Evolutionary conservation across 1,140 invertebrate species (phyloP), one percentile per base, ranked within the genome.

Genomic region (Drosophila burlai): DNA sequence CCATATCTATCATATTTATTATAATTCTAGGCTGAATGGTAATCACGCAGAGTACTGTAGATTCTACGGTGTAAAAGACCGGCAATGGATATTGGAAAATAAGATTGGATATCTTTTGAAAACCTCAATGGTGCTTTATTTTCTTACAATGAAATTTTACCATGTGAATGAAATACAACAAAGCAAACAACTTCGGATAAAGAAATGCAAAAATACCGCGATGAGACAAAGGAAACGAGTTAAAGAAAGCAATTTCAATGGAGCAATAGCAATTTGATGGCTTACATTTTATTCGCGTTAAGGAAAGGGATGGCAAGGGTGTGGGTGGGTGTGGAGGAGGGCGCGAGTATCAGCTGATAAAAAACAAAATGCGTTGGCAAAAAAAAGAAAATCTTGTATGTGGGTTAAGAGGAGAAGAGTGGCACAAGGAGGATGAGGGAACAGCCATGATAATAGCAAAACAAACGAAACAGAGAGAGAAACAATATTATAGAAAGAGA

Each of bases 401-500:
- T 40, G 54, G 45, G 65, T 58, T 59, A 60, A 72, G 54, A 34
- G 21, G 29, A 34, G 38, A 29, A 18, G 55, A 18, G 13, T 34
- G 60, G 61, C 47, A 57, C 16, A 24, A 26, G 46, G n/a, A 21
- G 24, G 47, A 64, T 43, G 47, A 43, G 63, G 42, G 62, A 74
- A 83, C 71, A 83, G 60, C 76, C 73, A 63, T 66, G 69, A 83
- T 83, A 83, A 83, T 83, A 83, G 69, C 81, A 83, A 83, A 75
- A 83, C 80, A 80, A 83, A 80, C 60, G 80, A 75, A 73, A 69
- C 49, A 65, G 65, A 62, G 59, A 62, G 50, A 40, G 59, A 46
- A 55, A 15, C 46, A 62, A 52, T 67, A 69, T 66, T 66, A 66
- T 45, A 62, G 36, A 64, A 47, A 13, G 63, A 64, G 59, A 47